A percentile compares a stretch with the other conserved stretches of the same genome.
phyloP scores from a whole-genome alignment of 1,140 invertebrate genomes.

The Charaxes varanes region DNA sequence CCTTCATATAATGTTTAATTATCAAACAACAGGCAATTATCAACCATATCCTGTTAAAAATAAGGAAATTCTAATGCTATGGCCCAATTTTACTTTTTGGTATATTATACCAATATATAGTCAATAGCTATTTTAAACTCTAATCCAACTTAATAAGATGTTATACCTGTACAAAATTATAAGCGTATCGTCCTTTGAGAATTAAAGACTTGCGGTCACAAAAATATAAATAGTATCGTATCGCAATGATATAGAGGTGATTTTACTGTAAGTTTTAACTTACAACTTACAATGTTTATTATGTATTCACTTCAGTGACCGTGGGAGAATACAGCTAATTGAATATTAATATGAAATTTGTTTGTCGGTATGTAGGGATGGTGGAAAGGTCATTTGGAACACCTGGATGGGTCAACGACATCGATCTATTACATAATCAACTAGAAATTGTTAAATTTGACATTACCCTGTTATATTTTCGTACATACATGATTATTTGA shows the following conservation, averaged over 20 bases:
- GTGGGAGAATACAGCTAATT: conserved; percentile 62
- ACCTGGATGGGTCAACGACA: conserved; percentile 43
- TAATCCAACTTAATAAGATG: too few species aligned
- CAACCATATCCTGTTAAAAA: conserved; percentile 2
- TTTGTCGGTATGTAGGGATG: conserved; percentile 35
- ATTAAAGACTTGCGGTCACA: background rate
- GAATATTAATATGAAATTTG: conserved; percentile 55
- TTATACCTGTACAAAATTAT: too few species aligned
- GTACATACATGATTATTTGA: too few species aligned
- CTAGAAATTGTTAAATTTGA: conserved; percentile 3
- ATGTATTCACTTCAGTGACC: conserved; percentile 28
- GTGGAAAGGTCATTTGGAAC: conserved; percentile 37
- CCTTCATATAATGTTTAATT: conserved; percentile 4
- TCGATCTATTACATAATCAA: conserved; percentile 10
- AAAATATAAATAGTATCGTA: background rate
- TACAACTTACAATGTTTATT: background rate
- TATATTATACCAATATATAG: too few species aligned
- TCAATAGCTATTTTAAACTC: too few species aligned
- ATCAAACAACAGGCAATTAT: conserved; percentile 13
- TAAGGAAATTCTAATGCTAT: too few species aligned
- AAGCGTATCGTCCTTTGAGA: background rate
- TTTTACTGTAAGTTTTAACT: background rate
- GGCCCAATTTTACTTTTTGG: too few species aligned
- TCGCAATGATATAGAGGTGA: background rate
- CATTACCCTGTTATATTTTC: too few species aligned